These are phyloP conservation scores for Euplagia quadripunctaria DNA, from an alignment of 2,888 invertebrate genomes.

Conservation along the genomic window DNA sequence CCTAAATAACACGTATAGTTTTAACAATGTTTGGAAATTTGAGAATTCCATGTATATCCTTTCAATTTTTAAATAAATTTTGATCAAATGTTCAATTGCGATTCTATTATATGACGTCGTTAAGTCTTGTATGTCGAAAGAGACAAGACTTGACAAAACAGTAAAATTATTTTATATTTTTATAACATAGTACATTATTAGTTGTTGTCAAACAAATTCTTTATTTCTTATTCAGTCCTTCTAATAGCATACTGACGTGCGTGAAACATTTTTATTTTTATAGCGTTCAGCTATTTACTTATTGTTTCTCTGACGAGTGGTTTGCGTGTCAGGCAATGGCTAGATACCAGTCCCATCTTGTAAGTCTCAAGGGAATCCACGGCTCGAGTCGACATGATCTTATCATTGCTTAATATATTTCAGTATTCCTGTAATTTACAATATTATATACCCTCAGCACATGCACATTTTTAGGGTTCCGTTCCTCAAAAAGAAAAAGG, in stretches of 20 bases:
- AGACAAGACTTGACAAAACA: not conserved
- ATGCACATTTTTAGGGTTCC: no score
- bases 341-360: conserved; percentile 50
- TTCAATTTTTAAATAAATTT: no score
- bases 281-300: conserved; percentile 51
- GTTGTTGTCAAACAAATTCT: not conserved
- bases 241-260: conserved; percentile 26
- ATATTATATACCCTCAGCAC: not conserved
- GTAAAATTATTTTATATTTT: no score
- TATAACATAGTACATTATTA: not conserved
- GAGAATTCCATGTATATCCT: not conserved
- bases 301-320: conserved; percentile 64
- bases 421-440: no score
- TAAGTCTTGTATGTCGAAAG: not conserved
- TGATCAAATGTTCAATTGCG: no score
- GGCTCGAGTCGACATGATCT: conserved; percentile 5
- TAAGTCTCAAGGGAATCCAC: conserved; percentile 46
- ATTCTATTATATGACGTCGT: not conserved
- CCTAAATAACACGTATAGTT: not conserved
- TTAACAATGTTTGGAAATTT: not conserved
- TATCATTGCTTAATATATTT: not conserved
- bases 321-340: conserved; percentile 63
- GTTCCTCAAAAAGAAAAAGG: no score
- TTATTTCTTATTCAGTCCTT: not conserved
- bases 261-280: conserved; percentile 59